These are phyloP conservation scores for Lanistes nyassanus DNA, from an alignment of 1,140 invertebrate genomes.

Conservation along the genomic window DNA sequence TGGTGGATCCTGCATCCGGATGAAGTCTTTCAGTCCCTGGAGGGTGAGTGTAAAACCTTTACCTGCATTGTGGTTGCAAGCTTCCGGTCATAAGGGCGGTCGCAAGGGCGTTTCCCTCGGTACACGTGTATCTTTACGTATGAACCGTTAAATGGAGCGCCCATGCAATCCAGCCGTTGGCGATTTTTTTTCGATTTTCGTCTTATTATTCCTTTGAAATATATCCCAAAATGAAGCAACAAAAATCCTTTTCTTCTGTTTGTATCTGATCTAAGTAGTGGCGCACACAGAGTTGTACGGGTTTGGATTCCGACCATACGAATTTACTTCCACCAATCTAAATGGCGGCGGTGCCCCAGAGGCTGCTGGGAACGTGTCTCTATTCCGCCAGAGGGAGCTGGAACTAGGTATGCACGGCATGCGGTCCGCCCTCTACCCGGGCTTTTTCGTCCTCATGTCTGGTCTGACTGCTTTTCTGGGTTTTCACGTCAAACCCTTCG, in stretches of 20 bases:
- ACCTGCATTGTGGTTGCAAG: neutral
- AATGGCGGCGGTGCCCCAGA: slow-evolving; percentile 24
- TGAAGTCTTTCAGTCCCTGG: slow-evolving; percentile 55
- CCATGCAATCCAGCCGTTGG: slow-evolving; percentile 27
- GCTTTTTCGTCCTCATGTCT: slow-evolving; percentile 39
- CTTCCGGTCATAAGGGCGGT: neutral
- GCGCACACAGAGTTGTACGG: slow-evolving; percentile 50
- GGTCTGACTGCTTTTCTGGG: slow-evolving; percentile 26
- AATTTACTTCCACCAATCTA: slow-evolving; percentile 44
- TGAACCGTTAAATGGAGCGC: neutral
- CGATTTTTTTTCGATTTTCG: slow-evolving; percentile 25
- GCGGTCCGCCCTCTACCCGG: slow-evolving; percentile 45
- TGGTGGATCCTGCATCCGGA: slow-evolving; percentile 60
- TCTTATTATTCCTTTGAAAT: slow-evolving; percentile 32
- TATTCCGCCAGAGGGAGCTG: slow-evolving; percentile 40
- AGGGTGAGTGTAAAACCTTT: slow-evolving; percentile 42
- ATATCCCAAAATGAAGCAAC: slow-evolving; percentile 37
- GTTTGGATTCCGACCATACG: slow-evolving; percentile 55
- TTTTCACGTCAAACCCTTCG: slow-evolving; percentile 32
- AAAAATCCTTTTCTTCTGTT: neutral
- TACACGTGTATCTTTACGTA: neutral
- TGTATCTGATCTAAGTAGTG: slow-evolving; percentile 37
- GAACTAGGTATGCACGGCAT: slow-evolving; percentile 45
- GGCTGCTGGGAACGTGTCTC: slow-evolving; percentile 22
- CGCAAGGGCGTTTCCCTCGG: neutral